Base-by-base conservation (phyloP, 1,140 invertebrate species). In the Drosophila chauvacae region DNA sequence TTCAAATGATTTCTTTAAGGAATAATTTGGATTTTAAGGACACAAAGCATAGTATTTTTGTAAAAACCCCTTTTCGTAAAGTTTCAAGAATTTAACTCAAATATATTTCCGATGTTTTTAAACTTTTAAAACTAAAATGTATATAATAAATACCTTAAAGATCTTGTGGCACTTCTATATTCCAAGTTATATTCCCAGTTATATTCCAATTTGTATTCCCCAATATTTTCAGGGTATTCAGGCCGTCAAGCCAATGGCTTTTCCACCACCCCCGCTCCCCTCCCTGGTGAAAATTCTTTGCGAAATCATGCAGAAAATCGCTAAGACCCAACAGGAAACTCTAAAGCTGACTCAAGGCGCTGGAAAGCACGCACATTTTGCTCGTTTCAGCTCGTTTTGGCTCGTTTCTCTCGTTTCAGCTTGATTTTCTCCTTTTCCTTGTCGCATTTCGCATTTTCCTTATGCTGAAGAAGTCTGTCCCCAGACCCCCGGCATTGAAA, bases 231-330 rank as follows among this genome's bases (percentile, higher is more conserved):
- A 72, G 69, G 20, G 66, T 60, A 59, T 51, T 18, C 10, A 23
- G 2, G 23, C 39, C 30, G 44, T 55, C 62, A 45, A 41, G 53
- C 41, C 41, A 71, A 60, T 28, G 69, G 69, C 44, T 72, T 72
- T 59, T 20, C 44, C 37, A 4, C 14, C 14, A 7, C 28, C 28
- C 18, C 13, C 47, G 3, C 23, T 23, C 23, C 23, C 23, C 18
- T 5, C 9, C 14, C 3, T 56, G 37, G 53, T 50, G 66, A 39
- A 78, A 78, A 78, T 78, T 77, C 76, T 71, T 71, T 78, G 65
- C 65, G 70, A 78, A 78, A 77, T 78, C 76, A 78, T 63, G 76
- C 76, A 71, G 65, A 78, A 78, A 78, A 78, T 78, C 65, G 75
- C 75, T 59, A 78, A 78, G 70, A 30, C 44, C 64, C 45, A 71